Evolutionary conservation across 2,888 invertebrate genomes (phyloP).

Genomic region (Brachypalpus laphriformis): DNA sequence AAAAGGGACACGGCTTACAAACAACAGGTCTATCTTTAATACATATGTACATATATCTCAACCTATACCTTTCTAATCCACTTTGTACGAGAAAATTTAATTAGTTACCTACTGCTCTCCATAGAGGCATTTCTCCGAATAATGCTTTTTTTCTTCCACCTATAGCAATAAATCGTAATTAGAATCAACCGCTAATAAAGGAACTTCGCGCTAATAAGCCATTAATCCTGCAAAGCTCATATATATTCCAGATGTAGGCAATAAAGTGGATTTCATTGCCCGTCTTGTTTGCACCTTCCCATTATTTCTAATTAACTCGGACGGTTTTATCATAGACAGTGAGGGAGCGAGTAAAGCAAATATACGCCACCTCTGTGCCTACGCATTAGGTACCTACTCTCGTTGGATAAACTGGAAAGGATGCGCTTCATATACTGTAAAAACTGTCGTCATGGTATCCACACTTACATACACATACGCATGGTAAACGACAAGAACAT

Average conservation of each 20-base stretch:
- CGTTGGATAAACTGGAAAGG: slow-evolving; percentile 32
- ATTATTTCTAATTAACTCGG: slow-evolving; percentile 72
- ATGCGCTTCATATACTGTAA: slow-evolving; percentile 55
- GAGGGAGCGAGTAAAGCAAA: slow-evolving; percentile 39
- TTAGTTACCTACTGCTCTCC: slow-evolving; percentile 4
- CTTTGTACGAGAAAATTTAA: slow-evolving; percentile 31
- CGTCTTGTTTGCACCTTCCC: slow-evolving; percentile 74
- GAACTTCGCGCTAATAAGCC: slow-evolving; percentile 68
- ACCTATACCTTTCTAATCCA: background rate
- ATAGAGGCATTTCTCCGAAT: background rate
- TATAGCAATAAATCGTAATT: slow-evolving; percentile 62
- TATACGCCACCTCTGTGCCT: slow-evolving; percentile 40
- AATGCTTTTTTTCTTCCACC: slow-evolving; percentile 14
- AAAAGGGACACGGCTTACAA: too few species aligned
- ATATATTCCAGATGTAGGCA: slow-evolving; percentile 71
- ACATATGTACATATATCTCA: background rate
- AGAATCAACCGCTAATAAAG: slow-evolving; percentile 69
- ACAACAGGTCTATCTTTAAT: too few species aligned
- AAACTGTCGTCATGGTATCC: slow-evolving; percentile 46
- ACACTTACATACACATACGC: background rate
- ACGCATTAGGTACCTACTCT: background rate
- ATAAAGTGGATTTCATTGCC: slow-evolving; percentile 71
- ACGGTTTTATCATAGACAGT: slow-evolving; percentile 64
- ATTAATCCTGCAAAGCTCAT: slow-evolving; percentile 65
- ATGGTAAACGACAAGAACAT: slow-evolving; percentile 44